Base-by-base conservation (phyloP, 2,888 invertebrate genomes). In the Gortyna flavago region DNA sequence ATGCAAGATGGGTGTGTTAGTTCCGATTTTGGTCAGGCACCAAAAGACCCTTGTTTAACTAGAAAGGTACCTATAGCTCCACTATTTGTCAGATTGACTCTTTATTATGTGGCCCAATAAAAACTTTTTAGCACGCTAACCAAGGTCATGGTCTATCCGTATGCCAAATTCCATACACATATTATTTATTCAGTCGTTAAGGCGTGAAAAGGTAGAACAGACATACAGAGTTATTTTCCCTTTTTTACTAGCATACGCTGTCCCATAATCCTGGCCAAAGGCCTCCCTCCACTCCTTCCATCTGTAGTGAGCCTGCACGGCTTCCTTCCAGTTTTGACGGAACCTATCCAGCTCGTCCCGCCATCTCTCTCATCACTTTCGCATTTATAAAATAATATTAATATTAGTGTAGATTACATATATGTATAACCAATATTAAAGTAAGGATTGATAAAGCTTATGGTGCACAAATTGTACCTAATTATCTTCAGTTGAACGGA, bases 381-480 rank as follows among this genome's bases (percentile, higher is more conserved):
- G 25, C 54, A 54, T 54, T 54, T 54, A 54, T 8, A 54, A 54
- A 9, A 9, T 9, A 54, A 21, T 51, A 51, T 51, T 51, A 48
- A 18, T 48, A 48, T 18, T 51, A 51, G 21, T 25, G 51, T 25
- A 25, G 51, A 41, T 35, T 35, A 35, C 35, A 35, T 35, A 35
- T 35, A 35, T 7, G 11, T 13, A 44, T 48, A 18, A 48, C 48
- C 18, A 48, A 18, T 48, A 48, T 6, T 54, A 25, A 8, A 25
- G 8, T 54, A 54, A 4, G 25, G 32, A 38, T n/a, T 41, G 71
- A 59, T 59, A 48, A 29, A 35, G 6, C 35, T 29, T 38, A 48
- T 29, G 25, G 7, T 29, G n/a, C 35, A 75, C 35, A 76, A 76
- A 25, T 65, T 65, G 18, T 44, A 65, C 5, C 44, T 3, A 57